Evolutionary conservation across 1,140 invertebrate species (phyloP).

Genomic region (Aphaenogaster floridana): DNA sequence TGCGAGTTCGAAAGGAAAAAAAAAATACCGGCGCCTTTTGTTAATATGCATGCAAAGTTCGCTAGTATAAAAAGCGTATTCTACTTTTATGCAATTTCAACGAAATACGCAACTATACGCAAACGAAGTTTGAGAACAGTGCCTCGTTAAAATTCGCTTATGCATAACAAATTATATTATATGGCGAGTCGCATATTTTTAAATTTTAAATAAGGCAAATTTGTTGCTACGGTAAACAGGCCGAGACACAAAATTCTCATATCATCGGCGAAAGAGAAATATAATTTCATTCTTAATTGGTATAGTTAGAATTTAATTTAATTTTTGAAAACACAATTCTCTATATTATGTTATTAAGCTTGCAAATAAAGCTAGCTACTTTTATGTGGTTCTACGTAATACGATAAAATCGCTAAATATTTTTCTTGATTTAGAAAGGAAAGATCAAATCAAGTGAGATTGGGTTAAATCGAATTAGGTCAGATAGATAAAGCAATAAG

Average conservation of each 20-base stretch:
- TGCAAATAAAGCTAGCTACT: not conserved
- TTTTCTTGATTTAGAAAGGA: not conserved
- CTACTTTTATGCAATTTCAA: conserved; percentile 19
- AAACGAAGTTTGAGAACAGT: conserved; percentile 26
- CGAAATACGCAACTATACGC: not conserved
- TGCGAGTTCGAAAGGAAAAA: not conserved
- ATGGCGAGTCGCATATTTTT: not conserved
- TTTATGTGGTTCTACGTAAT: not conserved
- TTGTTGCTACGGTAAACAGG: not conserved
- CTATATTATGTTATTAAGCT: not conserved
- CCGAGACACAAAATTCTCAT: not conserved
- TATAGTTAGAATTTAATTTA: not conserved
- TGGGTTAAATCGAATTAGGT: conserved; percentile 5
- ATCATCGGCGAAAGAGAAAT: not conserved
- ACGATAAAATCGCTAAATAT: not conserved
- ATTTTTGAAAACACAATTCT: not conserved
- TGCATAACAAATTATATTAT: conserved; percentile 21
- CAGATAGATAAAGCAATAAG: not conserved
- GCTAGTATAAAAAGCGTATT: conserved; percentile 13
- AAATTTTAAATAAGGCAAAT: conserved; percentile 39
- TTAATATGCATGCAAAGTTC: conserved; percentile 29
- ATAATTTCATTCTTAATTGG: not conserved
- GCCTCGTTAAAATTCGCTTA: conserved; percentile 32
- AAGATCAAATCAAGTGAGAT: not conserved
- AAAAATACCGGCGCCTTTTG: not conserved